These are phyloP conservation scores for Parochlus steinenii DNA, from an alignment of 2,888 invertebrate species.

Conservation along the genomic window DNA sequence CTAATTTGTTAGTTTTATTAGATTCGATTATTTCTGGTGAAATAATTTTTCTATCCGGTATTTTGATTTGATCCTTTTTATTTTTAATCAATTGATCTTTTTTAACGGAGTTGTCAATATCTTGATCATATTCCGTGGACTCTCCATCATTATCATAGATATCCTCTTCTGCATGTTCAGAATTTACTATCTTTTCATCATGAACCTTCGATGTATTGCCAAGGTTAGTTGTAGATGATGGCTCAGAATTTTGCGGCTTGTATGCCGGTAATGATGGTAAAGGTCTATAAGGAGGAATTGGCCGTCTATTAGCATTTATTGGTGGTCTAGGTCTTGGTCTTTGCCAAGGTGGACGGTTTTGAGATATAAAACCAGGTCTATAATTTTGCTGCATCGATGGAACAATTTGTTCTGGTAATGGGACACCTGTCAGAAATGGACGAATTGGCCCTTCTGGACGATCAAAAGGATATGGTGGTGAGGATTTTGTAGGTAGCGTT, in stretches of 20 bases:
- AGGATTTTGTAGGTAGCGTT: constrained; percentile 16
- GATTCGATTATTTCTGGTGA: constrained; percentile 24
- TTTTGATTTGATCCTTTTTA: constrained; percentile 26
- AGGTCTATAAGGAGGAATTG: constrained; percentile 46
- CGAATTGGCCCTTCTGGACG: constrained; percentile 38
- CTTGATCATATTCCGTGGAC: constrained; percentile 4
- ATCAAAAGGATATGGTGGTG: constrained; percentile 63
- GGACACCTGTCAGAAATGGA: constrained; percentile 49
- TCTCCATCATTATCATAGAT: constrained; percentile 27
- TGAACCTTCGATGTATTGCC: neutral
- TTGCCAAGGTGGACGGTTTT: constrained; percentile 48
- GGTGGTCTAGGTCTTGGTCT: constrained; percentile 40
- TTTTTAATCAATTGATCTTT: constrained; percentile 14
- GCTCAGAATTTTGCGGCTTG: constrained; percentile 3
- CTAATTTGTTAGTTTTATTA: constrained; percentile 20
- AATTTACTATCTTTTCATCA: constrained; percentile 2
- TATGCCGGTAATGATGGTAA: constrained; percentile 31
- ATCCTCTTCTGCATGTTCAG: constrained; percentile 22
- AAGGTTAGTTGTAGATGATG: neutral
- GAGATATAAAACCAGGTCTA: constrained; percentile 39
- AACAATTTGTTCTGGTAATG: constrained; percentile 56
- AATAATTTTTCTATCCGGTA: constrained; percentile 22
- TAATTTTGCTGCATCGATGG: constrained; percentile 36
- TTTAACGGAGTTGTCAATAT: constrained; percentile 1
- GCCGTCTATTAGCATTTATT: constrained; percentile 33